phyloP scores from a whole-genome alignment of 2,888 invertebrate genomes.

The Vesta saturnalis region DNA sequence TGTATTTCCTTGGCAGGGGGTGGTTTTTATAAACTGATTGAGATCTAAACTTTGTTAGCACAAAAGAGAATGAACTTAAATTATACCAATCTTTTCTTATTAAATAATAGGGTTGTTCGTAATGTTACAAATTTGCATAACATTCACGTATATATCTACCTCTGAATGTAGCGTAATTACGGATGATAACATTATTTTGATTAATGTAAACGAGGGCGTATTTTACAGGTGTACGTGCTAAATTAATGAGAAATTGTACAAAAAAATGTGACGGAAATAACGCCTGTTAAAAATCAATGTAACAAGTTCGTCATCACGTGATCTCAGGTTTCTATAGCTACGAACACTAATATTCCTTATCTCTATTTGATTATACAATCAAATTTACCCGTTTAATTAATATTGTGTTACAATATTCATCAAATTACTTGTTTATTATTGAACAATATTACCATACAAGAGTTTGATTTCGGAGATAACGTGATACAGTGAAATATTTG shows the following conservation, averaged over 20 bases:
- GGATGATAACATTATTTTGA: neutral
- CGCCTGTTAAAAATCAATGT: conserved; percentile 33
- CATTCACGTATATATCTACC: too few relatives aligned
- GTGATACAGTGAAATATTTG: too few relatives aligned
- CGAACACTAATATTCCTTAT: conserved; percentile 16
- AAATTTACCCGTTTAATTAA: too few relatives aligned
- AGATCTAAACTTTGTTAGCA: neutral
- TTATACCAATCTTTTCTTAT: too few relatives aligned
- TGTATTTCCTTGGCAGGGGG: neutral
- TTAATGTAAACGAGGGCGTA: conserved; percentile 10
- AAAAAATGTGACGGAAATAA: conserved; percentile 15
- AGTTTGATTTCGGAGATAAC: too few relatives aligned
- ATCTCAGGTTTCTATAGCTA: conserved; percentile 25
- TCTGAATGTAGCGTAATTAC: neutral
- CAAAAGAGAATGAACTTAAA: too few relatives aligned
- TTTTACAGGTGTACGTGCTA: conserved; percentile 24
- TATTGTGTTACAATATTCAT: too few relatives aligned
- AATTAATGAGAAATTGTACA: neutral
- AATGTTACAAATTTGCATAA: too few relatives aligned
- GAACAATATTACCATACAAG: too few relatives aligned
- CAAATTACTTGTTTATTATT: too few relatives aligned
- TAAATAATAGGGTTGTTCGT: too few relatives aligned
- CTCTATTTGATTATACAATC: too few relatives aligned
- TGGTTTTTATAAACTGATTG: neutral
- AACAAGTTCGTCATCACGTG: conserved; percentile 32